phyloP scores from a whole-genome alignment of 2,113 vertebrate genomes.

The Neodontobutis hainanensis region DNA sequence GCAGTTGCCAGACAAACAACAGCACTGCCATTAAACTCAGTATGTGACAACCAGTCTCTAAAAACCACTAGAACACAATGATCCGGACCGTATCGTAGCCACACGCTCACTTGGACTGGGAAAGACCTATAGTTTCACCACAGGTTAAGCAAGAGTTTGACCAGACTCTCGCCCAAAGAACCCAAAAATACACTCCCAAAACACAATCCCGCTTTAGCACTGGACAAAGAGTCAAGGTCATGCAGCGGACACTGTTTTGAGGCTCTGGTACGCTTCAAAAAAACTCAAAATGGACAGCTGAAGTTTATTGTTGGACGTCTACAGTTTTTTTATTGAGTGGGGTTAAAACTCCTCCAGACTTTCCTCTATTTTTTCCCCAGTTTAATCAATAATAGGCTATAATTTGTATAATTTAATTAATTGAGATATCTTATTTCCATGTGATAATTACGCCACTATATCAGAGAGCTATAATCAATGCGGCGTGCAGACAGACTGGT shows the following conservation, averaged over 20 bases:
- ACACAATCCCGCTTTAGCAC: conserved; percentile 41
- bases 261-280: conserved; percentile 17
- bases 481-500: neutral
- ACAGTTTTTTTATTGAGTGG: conserved; percentile 1
- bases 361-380: neutral
- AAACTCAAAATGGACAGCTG: conserved; percentile 17
- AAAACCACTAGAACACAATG: conserved; percentile 70
- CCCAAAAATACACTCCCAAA: conserved; percentile 42
- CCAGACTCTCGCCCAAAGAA: conserved; percentile 46
- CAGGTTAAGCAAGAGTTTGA: conserved; percentile 65
- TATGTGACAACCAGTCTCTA: conserved; percentile 37
- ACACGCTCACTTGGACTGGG: conserved; percentile 55
- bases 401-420: neutral
- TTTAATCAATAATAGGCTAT: conserved; percentile 4
- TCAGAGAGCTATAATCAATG: conserved; percentile 7
- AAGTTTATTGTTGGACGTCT: neutral
- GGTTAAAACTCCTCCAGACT: neutral
- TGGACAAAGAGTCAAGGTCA: conserved; percentile 28
- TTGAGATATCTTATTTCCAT: neutral
- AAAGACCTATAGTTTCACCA: conserved; percentile 57
- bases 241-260: conserved; percentile 22
- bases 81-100: conserved; percentile 53
- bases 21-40: conserved; percentile 43
- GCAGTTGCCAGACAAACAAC: conserved; percentile 55
- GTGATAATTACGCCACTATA: neutral